These are phyloP conservation scores for Sarcophilus harrisii DNA, from an alignment of 2,797 vertebrate species.

Conservation along the genomic window DNA sequence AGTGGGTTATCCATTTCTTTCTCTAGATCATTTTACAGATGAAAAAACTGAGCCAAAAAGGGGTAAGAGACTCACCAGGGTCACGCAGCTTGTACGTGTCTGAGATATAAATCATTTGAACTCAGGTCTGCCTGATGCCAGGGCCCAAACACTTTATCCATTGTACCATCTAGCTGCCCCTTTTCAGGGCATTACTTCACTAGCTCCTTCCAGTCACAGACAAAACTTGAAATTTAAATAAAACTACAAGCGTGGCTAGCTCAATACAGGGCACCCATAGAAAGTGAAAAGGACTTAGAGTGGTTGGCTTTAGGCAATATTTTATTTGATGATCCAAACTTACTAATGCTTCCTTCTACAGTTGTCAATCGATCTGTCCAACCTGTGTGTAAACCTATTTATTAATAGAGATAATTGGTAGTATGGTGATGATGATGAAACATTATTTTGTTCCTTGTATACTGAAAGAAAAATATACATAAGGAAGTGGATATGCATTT, in stretches of 20 bases:
- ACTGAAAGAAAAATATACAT: slow-evolving; percentile 55
- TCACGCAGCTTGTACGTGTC: not conserved
- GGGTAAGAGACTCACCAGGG: not conserved
- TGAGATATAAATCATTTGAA: not conserved
- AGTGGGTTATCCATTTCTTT: not conserved
- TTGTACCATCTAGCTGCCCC: not conserved
- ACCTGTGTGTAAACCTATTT: not conserved
- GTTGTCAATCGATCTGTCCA: slow-evolving; percentile 26
- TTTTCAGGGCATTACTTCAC: not conserved
- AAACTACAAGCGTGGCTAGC: slow-evolving; percentile 32
- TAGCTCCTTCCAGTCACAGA: not conserved
- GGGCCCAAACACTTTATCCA: not conserved
- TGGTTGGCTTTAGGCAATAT: slow-evolving; percentile 3
- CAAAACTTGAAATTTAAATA: slow-evolving; percentile 34
- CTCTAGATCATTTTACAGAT: not conserved
- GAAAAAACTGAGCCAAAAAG: not conserved
- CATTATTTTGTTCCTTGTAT: not conserved
- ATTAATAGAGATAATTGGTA: slow-evolving; percentile 37
- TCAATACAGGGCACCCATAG: not conserved
- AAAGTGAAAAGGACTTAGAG: not conserved
- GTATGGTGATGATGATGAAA: not conserved
- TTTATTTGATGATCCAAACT: not conserved
- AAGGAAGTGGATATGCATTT: not conserved
- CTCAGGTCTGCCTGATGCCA: not conserved
- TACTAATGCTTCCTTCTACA: not conserved